A percentile compares a stretch with the other conserved stretches of the same genome.
Conservation (phyloP, 2,113 vertebrate species). For the Stictonetta naevosa region DNA sequence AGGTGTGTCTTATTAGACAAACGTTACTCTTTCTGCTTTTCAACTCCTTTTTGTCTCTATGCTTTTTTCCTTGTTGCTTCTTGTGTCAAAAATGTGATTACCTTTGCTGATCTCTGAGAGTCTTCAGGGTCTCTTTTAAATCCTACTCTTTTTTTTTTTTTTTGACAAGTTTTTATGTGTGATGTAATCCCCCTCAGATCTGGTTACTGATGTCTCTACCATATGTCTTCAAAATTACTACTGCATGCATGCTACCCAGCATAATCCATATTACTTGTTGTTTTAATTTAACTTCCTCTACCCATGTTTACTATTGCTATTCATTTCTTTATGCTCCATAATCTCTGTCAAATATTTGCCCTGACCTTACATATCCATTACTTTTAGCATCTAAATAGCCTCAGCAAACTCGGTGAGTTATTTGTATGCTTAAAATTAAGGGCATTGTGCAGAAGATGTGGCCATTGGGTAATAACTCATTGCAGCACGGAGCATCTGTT, state of each 20-base stretch:
- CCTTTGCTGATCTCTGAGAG: neutral
- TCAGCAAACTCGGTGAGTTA: neutral
- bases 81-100: neutral
- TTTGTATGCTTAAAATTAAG: neutral
- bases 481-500: neutral
- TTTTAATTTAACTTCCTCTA: neutral
- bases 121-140: neutral
- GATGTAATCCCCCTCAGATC: neutral
- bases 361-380: neutral
- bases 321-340: neutral
- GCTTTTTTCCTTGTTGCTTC: neutral
- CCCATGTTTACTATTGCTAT: neutral
- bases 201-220: neutral
- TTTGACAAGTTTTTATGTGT: neutral
- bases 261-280: neutral
- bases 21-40: neutral
- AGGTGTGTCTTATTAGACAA: neutral
- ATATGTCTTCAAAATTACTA: neutral
- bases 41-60: neutral
- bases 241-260: neutral
- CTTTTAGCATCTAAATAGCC: neutral
- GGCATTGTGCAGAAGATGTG: fast-evolving
- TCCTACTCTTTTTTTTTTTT: neutral
- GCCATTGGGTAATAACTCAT: neutral
- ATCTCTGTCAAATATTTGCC: neutral